These are phyloP conservation scores for Agrochola lychnidis DNA, from an alignment of 2,888 invertebrate genomes.

Conservation along the genomic window DNA sequence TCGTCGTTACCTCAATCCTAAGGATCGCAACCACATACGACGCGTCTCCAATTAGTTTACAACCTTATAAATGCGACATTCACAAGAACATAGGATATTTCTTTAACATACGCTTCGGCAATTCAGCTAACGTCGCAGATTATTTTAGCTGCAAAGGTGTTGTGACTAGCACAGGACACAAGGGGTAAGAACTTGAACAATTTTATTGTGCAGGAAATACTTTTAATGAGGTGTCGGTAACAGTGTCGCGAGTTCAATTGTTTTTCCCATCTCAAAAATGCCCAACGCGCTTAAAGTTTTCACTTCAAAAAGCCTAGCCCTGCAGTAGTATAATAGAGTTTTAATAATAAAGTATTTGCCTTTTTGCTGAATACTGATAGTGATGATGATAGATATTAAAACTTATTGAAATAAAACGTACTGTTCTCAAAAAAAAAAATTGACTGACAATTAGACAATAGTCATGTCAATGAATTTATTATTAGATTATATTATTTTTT, in stretches of 20 bases:
- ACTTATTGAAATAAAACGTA: background rate
- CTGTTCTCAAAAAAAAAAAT: background rate
- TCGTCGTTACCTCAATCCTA: background rate
- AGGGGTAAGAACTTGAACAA: no score
- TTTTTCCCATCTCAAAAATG: no score
- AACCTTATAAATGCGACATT: background rate
- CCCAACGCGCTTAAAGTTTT: no score
- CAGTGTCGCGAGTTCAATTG: no score
- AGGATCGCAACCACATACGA: background rate
- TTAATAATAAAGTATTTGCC: background rate
- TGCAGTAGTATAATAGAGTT: background rate
- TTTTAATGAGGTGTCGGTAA: no score
- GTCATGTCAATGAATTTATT: constrained; percentile 29
- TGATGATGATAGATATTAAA: background rate
- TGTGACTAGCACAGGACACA: no score
- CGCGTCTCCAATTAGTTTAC: background rate
- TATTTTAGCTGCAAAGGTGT: no score
- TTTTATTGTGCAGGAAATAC: background rate
- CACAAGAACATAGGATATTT: background rate
- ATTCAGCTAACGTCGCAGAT: no score
- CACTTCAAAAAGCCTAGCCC: background rate
- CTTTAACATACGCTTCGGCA: background rate
- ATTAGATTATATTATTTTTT: constrained; percentile 3
- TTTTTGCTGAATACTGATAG: background rate
- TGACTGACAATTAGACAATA: background rate